A percentile compares a stretch with the other conserved stretches of the same genome.
Evolutionary conservation across 2,888 invertebrate genomes (phyloP).

Genomic region (Chymomyza amoena): DNA sequence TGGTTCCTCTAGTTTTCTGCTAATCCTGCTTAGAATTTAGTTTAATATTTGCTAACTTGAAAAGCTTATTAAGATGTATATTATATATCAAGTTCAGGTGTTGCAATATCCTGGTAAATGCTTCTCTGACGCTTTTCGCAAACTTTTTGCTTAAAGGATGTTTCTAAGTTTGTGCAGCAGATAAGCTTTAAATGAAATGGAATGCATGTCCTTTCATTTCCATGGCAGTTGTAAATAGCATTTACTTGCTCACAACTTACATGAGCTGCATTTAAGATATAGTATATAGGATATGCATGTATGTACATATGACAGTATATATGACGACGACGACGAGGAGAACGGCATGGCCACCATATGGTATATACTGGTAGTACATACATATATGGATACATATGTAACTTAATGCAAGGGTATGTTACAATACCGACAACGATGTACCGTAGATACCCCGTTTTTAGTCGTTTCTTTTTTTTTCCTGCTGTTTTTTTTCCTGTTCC

Average conservation of each 20-base stretch:
- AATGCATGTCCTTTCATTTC: not conserved
- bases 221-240: not conserved
- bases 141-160: constrained; percentile 3
- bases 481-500: not conserved
- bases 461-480: constrained; percentile 36
- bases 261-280: not conserved
- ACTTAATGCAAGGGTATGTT: not conserved
- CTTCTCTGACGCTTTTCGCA: not conserved
- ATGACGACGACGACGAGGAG: not conserved
- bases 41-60: too few relatives aligned
- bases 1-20: too few relatives aligned
- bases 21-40: too few relatives aligned
- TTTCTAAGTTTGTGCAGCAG: not conserved
- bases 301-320: not conserved
- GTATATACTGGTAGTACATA: not conserved
- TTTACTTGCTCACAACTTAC: not conserved
- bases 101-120: not conserved
- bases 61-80: too few relatives aligned
- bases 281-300: not conserved
- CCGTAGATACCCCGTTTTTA: constrained; percentile 25
- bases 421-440: not conserved
- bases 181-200: not conserved
- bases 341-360: not conserved
- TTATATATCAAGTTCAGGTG: not conserved
- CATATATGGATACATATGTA: not conserved